Evolutionary conservation across 2,888 invertebrate species (phyloP), one percentile per base, ranked within the genome.

Genomic region (Sphaerophoria rueppellii): DNA sequence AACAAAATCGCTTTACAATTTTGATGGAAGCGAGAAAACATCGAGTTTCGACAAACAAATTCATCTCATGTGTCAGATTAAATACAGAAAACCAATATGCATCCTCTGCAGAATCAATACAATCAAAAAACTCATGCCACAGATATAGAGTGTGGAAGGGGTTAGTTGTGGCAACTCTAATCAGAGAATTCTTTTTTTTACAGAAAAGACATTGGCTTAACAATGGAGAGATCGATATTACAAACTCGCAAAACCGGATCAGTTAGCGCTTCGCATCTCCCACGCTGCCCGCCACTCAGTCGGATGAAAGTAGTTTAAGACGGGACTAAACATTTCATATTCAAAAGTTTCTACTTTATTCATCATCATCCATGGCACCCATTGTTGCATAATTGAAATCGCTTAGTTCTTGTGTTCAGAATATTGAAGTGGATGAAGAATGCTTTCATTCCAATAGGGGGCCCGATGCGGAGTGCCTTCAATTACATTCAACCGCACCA

Each of bases 371-470:
- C n/a, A 43, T 43, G 40, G 67, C 40, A 40, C 6, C 54, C 67
- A 52, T 67, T 65, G 67, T 69, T 69, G 14, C 75, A 69, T 69
- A 80, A 81, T 76, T 81, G 81, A 70, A 76, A 81, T 67, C 57
- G 74, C 69, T 63, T 70, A 77, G 63, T 67, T 67, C 78, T 74
- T 78, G 78, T 70, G 55, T 40, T 46, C 37, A 43, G 72, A 35
- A 52, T 24, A n/a, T 65, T 6, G 9, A 7, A 16, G 54, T 67
- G 46, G 55, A 75, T 40, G 52, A n/a, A 14, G 67, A 69, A 67
- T 61, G 34, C 55, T 52, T 40, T 67, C 67, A 46, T 12, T 4
- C 9, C 11, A 2, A 4, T 9, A 6, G 2, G 46, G 4, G 14
- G 12, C 12, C n/a, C 37, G 35, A 43, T 67, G 14, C 24, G 54